phyloP scores from a whole-genome alignment of 2,797 vertebrate genomes.

The Pseudopleuronectes americanus region DNA sequence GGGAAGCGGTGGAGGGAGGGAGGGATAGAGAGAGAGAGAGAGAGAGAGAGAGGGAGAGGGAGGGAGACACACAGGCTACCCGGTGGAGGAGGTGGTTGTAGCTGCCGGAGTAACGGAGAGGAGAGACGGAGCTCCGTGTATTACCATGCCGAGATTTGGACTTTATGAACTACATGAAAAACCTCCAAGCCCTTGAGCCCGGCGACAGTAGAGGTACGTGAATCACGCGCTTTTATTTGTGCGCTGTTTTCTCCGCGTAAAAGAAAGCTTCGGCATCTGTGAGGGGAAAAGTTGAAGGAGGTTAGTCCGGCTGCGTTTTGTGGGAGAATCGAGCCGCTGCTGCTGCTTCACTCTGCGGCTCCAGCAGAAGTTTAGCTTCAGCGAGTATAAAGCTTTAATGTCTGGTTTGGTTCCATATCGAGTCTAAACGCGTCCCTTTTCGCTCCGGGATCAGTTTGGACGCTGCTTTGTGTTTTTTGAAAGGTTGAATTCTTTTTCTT shows the following conservation, averaged over 20 bases:
- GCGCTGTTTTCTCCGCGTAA: neutral
- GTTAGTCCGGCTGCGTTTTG: too few relatives aligned
- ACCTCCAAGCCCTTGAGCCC: conserved; percentile 72
- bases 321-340: too few relatives aligned
- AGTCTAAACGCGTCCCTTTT: too few relatives aligned
- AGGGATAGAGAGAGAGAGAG: conserved; percentile 27
- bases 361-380: too few relatives aligned
- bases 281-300: neutral
- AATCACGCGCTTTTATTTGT: neutral
- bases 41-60: conserved; percentile 34
- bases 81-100: conserved; percentile 25
- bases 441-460: too few relatives aligned
- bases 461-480: too few relatives aligned
- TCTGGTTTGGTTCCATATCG: too few relatives aligned
- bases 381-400: too few relatives aligned
- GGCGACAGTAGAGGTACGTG: conserved; percentile 76
- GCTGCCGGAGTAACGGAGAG: conserved; percentile 71
- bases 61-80: conserved; percentile 34
- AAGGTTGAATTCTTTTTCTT: neutral
- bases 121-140: conserved; percentile 62
- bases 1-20: conserved; percentile 19
- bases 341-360: too few relatives aligned
- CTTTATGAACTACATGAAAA: conserved; percentile 78
- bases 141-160: conserved; percentile 84
- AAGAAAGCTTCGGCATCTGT: conserved; percentile 9